Evolutionary conservation across 2,888 invertebrate genomes (phyloP), one percentile per base, ranked within the genome.

Genomic region (Ptilodon capucinus): DNA sequence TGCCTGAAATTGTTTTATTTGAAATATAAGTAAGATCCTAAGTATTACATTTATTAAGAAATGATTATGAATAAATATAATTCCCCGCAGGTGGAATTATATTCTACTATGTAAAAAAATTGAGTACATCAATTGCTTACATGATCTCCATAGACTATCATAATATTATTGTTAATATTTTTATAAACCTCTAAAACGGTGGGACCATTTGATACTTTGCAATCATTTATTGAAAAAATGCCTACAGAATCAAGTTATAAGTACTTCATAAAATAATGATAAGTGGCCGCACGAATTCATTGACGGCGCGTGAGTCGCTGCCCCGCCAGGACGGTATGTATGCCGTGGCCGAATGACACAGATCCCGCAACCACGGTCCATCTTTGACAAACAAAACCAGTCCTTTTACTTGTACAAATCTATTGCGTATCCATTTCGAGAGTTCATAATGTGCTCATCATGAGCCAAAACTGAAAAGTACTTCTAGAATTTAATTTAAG

Each of bases 261-360:
- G 11, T n/a, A 30, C 11, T 30, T 44, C 47, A n/a, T n/a, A 42
- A 48, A 54, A 59, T 50, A 57, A 62, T 60, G 54, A 64, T 75
- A 59, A 65, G 61, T 64, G 55, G 65, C 64, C 54, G 71, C 72
- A 76, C 69, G 74, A 76, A 72, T 74, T 74, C 68, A 71, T 51
- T 49, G 60, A 45, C 64, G 54, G 72, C 66, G 76, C 84, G 79
- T 81, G 83, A 78, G 75, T 70, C 60, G 73, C 63, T 61, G 58
- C 61, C 66, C 28, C 16, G 17, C 6, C 11, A 38, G 19, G 38
- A 19, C 38, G 19, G 35, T 82, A 89, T 88, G 86, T 88, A 62
- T 86, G 88, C 68, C 88, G 82, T 69, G 89, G 76, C 89, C 88
- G 79, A 81, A 74, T 89, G 84, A 83, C 90, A 86, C 81, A 82